phyloP scores from a whole-genome alignment of 2,113 vertebrate species.

The Seriola quinqueradiata region DNA sequence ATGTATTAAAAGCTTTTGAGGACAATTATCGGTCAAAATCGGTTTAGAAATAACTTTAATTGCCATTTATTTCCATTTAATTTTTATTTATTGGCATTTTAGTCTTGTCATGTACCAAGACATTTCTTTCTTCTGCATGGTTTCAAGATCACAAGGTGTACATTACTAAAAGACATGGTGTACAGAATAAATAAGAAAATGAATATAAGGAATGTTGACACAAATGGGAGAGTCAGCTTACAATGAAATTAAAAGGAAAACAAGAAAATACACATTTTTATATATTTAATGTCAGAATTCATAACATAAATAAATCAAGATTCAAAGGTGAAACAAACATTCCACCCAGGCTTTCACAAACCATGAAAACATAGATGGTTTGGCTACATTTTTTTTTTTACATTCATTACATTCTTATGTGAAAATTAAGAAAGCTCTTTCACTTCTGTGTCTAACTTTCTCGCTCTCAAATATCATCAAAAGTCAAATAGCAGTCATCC shows the following conservation, averaged over 20 bases:
- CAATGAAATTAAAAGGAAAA: background rate
- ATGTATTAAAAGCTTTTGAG: background rate
- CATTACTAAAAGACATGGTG: background rate
- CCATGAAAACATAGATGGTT: background rate
- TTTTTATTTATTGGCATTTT: background rate
- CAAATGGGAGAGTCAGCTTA: background rate
- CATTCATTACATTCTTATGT: background rate
- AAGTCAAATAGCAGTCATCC: conserved; percentile 29
- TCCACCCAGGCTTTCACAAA: background rate
- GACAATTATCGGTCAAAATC: background rate
- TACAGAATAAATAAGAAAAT: background rate
- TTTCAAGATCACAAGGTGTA: background rate
- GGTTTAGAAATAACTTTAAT: too few species aligned
- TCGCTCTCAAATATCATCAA: conserved; percentile 22
- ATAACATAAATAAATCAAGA: background rate
- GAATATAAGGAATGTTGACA: background rate
- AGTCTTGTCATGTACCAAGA: too few species aligned
- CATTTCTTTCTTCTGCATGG: too few species aligned
- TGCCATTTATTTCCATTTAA: background rate
- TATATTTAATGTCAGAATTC: background rate
- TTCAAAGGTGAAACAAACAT: background rate
- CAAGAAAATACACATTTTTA: background rate
- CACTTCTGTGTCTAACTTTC: conserved; percentile 9
- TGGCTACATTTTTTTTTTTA: background rate
- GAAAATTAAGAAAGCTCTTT: background rate